Conservation (phyloP, 2,113 vertebrate genomes). For the Amphilophus citrinellus region DNA sequence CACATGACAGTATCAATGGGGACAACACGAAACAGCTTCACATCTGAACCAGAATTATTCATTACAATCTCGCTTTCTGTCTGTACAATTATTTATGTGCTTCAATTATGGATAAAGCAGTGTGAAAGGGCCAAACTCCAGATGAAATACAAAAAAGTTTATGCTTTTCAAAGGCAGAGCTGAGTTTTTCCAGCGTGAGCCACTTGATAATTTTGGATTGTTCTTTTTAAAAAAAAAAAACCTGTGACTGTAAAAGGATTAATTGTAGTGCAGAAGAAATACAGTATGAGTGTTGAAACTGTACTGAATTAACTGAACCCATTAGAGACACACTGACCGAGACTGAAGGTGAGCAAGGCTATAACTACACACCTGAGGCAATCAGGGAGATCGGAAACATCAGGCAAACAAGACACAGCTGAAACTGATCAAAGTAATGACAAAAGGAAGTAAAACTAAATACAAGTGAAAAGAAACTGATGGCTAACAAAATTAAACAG, state of each 20-base stretch:
- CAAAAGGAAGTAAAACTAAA: too few species aligned
- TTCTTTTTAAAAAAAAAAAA: slow-evolving; percentile 42
- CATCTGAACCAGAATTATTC: slow-evolving; percentile 72
- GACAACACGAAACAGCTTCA: slow-evolving; percentile 58
- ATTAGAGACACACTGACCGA: too few species aligned
- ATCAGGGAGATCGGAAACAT: too few species aligned
- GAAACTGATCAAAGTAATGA: too few species aligned
- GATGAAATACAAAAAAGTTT: slow-evolving; percentile 48
- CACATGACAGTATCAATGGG: slow-evolving; percentile 66
- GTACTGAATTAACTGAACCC: slow-evolving; percentile 9
- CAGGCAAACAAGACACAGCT: too few species aligned
- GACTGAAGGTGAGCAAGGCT: too few species aligned
- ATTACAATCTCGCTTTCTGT: slow-evolving; percentile 63
- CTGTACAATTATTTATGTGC: slow-evolving; percentile 73
- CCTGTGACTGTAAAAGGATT: slow-evolving; percentile 32
- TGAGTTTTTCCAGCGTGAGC: slow-evolving; percentile 20
- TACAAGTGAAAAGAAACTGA: too few species aligned
- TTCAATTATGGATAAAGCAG: slow-evolving; percentile 68
- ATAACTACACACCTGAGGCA: too few species aligned
- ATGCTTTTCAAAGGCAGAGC: slow-evolving; percentile 49
- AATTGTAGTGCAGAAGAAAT: slow-evolving; percentile 22
- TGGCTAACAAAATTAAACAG: too few species aligned
- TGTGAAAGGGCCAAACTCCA: slow-evolving; percentile 49
- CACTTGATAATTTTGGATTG: slow-evolving; percentile 46
- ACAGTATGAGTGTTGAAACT: neutral